These are phyloP conservation scores for Pheosia tremula DNA, from an alignment of 2,888 invertebrate genomes.

Conservation along the genomic window DNA sequence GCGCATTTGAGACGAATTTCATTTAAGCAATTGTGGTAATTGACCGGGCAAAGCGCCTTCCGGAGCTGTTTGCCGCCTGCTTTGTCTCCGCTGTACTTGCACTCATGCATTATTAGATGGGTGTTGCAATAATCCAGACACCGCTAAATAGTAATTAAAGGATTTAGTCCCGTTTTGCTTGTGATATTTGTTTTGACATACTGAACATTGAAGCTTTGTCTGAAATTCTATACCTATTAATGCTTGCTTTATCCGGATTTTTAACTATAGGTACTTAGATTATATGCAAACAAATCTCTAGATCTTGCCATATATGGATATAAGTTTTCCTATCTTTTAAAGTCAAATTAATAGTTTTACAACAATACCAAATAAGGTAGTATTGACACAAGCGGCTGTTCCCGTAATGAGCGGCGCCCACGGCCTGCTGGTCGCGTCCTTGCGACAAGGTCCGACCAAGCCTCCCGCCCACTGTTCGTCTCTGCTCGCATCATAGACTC, in stretches of 20 bases:
- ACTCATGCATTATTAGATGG: conserved; percentile 39
- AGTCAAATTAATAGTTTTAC: conserved; percentile 35
- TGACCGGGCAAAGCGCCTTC: conserved; percentile 73
- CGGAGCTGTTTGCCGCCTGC: conserved; percentile 60
- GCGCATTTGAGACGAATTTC: conserved; percentile 76
- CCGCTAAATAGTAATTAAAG: background rate
- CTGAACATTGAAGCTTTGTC: too few relatives aligned
- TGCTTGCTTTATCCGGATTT: background rate
- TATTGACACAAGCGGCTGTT: conserved; percentile 54
- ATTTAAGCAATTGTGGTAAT: conserved; percentile 83
- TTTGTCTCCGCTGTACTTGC: conserved; percentile 59
- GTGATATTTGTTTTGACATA: too few relatives aligned
- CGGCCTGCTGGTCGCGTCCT: conserved; percentile 65
- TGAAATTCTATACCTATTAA: background rate
- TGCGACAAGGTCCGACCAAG: conserved; percentile 75
- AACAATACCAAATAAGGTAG: conserved; percentile 63
- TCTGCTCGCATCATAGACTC: conserved; percentile 28
- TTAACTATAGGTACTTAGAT: too few relatives aligned
- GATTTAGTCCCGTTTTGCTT: background rate
- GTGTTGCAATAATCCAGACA: conserved; percentile 6
- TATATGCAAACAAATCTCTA: background rate
- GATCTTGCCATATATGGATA: conserved; percentile 34
- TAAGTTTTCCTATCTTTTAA: conserved; percentile 29
- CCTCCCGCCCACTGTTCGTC: conserved; percentile 66
- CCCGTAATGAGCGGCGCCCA: conserved; percentile 60